Conservation (phyloP, 2,113 vertebrate species). For the Gopherus flavomarginatus region DNA sequence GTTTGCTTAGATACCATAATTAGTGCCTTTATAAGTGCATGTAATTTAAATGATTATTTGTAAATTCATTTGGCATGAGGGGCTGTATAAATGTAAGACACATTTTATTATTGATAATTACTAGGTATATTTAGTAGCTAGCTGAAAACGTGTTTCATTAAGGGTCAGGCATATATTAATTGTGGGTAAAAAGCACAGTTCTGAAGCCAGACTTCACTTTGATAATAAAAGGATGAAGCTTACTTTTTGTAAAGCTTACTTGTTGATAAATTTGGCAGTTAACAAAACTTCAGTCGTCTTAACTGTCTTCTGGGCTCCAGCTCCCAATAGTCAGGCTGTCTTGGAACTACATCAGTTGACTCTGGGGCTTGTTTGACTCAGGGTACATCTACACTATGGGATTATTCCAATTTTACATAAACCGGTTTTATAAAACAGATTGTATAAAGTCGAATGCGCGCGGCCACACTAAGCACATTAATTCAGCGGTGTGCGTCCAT, state of each 20-base stretch:
- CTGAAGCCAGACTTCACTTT: constrained; percentile 13
- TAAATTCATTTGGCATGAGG: not conserved
- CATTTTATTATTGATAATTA: constrained; percentile 29
- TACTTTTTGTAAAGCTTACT: not conserved
- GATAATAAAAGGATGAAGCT: constrained; percentile 2
- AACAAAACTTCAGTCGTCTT: not conserved
- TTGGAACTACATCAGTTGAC: not conserved
- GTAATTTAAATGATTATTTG: not conserved
- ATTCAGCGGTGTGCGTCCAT: no score
- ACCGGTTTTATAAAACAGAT: no score
- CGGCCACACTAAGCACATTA: no score
- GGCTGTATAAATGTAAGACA: constrained; percentile 19
- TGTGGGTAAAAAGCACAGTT: not conserved
- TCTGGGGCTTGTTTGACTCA: not conserved
- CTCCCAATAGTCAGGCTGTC: not conserved
- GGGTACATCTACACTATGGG: no score
- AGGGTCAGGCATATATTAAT: constrained; percentile 1
- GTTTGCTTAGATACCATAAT: not conserved
- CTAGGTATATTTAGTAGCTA: not conserved
- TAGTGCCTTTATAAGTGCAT: not conserved
- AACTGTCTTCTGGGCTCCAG: not conserved
- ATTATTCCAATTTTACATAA: no score
- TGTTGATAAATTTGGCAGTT: not conserved
- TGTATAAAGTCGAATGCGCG: no score
- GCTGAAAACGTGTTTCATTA: constrained; percentile 18